Evolutionary conservation across 1,140 invertebrate genomes (phyloP).

Genomic region (Trichonephila clavipes): DNA sequence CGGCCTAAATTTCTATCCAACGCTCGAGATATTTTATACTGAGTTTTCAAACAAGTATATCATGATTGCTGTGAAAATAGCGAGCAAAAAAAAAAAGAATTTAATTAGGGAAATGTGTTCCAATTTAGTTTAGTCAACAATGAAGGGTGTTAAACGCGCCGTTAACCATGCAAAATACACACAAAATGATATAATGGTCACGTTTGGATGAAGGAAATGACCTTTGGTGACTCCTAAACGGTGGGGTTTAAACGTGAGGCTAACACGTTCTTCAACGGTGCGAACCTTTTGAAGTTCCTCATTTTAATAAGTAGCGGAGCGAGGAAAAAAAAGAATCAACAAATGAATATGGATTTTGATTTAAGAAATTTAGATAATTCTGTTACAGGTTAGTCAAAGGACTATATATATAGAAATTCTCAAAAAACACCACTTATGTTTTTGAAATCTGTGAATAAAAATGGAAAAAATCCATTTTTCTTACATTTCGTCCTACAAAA

Average conservation of each 20-base stretch:
- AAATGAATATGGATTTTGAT: no score
- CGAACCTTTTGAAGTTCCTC: no score
- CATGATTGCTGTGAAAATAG: neutral
- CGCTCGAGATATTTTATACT: neutral
- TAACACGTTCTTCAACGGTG: no score
- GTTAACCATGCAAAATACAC: constrained; percentile 47
- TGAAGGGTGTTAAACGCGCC: constrained; percentile 42
- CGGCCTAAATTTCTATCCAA: neutral
- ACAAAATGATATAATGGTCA: constrained; percentile 29
- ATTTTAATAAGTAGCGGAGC: no score
- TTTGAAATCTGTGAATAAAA: no score
- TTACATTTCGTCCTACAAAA: no score
- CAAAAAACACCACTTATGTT: no score
- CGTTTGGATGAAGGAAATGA: constrained; percentile 8
- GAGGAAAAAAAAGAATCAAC: no score
- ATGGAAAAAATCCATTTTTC: no score
- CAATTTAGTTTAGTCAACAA: constrained; percentile 5
- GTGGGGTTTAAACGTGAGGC: neutral
- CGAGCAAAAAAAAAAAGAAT: neutral
- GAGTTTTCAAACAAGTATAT: neutral
- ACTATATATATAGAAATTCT: no score
- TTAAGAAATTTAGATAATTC: no score
- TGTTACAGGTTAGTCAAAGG: no score
- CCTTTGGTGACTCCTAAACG: neutral
- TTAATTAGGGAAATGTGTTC: constrained; percentile 54